Evolutionary conservation across 1,140 invertebrate genomes (phyloP).

Genomic region (silkworm (Bombyx mori)): DNA sequence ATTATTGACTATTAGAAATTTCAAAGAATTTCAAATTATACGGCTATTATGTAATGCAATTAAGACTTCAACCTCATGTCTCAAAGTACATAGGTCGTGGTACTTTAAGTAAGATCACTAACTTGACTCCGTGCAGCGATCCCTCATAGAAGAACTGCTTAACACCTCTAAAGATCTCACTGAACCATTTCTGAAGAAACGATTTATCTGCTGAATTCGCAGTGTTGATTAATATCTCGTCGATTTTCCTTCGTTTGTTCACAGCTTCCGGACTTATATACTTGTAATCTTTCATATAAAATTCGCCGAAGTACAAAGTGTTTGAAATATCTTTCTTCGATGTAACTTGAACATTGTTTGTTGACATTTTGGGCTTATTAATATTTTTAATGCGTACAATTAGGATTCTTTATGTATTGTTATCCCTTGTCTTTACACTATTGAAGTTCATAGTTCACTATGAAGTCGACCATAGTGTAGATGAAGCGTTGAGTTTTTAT

Average conservation of each 20-base stretch:
- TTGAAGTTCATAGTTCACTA: too few species aligned
- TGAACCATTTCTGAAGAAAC: slow-evolving; percentile 42
- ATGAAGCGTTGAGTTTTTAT: too few species aligned
- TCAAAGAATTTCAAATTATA: too few species aligned
- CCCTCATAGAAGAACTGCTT: slow-evolving; percentile 60
- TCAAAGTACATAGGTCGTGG: too few species aligned
- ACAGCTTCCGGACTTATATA: slow-evolving; percentile 39
- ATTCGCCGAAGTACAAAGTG: slow-evolving; percentile 26
- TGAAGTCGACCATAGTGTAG: too few species aligned
- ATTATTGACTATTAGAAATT: too few species aligned
- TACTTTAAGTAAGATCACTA: slow-evolving; percentile 17
- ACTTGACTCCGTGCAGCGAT: slow-evolving; percentile 63
- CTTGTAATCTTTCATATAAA: slow-evolving; percentile 50
- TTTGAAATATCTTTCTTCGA: background rate
- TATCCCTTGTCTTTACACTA: too few species aligned
- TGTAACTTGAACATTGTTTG: slow-evolving; percentile 1
- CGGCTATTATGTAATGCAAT: too few species aligned
- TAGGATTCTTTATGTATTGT: too few species aligned
- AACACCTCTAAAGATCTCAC: slow-evolving; percentile 39
- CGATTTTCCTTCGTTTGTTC: slow-evolving; percentile 16
- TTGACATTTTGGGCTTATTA: too few species aligned
- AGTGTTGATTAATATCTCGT: slow-evolving; percentile 17
- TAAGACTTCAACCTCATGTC: too few species aligned
- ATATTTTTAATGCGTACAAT: too few species aligned
- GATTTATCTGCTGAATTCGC: slow-evolving; percentile 3